A percentile compares a stretch with the other conserved stretches of the same genome.
phyloP scores from a whole-genome alignment of 2,797 vertebrate genomes.

The Tragopan temminckii region DNA sequence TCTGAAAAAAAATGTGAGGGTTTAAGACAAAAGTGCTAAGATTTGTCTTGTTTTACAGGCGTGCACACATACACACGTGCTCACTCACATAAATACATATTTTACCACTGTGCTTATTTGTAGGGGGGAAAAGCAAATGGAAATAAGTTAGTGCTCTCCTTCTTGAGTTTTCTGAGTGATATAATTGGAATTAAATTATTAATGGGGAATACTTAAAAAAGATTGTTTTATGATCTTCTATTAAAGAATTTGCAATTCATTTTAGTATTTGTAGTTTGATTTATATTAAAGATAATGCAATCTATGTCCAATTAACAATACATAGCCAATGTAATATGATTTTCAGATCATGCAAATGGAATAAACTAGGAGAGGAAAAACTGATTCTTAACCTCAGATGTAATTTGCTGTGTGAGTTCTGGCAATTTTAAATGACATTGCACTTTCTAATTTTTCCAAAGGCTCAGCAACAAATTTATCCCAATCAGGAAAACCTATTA shows the following conservation, averaged over 20 bases:
- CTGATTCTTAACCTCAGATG: slow-evolving; percentile 89
- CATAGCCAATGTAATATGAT: slow-evolving; percentile 91
- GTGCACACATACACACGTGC: neutral
- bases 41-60: slow-evolving; percentile 58
- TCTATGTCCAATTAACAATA: slow-evolving; percentile 93
- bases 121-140: slow-evolving; percentile 73
- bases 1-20: slow-evolving; percentile 7
- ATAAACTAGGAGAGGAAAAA: slow-evolving; percentile 85
- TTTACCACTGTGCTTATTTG: slow-evolving; percentile 54
- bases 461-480: slow-evolving; percentile 88
- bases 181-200: slow-evolving; percentile 96
- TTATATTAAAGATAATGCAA: slow-evolving; percentile 93
- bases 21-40: slow-evolving; percentile 49
- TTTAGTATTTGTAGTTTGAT: slow-evolving; percentile 94
- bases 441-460: slow-evolving; percentile 89
- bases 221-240: slow-evolving; percentile 93
- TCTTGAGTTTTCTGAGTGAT: slow-evolving; percentile 84
- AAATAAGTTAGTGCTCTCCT: slow-evolving; percentile 82
- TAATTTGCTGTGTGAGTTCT: slow-evolving; percentile 88
- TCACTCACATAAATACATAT: neutral
- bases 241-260: slow-evolving; percentile 93
- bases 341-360: slow-evolving; percentile 90
- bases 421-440: slow-evolving; percentile 91
- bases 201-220: slow-evolving; percentile 92
- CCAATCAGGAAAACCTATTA: slow-evolving; percentile 87